Evolutionary conservation across 2,797 vertebrate species (phyloP).

Genomic region (Spondyliosoma cantharus): DNA sequence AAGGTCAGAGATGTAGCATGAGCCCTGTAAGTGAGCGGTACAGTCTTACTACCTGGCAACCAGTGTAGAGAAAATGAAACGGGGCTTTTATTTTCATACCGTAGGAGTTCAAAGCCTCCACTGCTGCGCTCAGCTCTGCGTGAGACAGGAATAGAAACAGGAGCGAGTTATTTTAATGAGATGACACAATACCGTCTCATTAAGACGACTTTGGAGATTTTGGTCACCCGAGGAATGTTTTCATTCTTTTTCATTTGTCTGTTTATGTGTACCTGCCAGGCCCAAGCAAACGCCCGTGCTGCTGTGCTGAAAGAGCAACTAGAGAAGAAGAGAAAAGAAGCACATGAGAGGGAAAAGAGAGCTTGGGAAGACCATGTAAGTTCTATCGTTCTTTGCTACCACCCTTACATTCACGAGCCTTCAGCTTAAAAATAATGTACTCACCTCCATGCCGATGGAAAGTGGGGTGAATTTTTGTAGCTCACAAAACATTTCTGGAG

Average conservation of each 20-base stretch:
- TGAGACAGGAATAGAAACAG: not conserved
- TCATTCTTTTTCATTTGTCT: not conserved
- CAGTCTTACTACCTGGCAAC: constrained; percentile 7
- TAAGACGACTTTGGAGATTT: not conserved
- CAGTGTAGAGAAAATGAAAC: not conserved
- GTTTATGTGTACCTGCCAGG: constrained; percentile 78
- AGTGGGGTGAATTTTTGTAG: no score
- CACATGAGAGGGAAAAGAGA: constrained; percentile 91
- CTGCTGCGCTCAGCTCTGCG: not conserved
- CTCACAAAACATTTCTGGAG: no score
- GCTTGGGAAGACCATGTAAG: constrained; percentile 96
- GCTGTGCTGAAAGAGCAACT: constrained; percentile 94
- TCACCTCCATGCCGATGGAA: no score
- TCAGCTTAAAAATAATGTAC: no score
- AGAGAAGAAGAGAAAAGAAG: constrained; percentile 93
- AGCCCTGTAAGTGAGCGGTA: not conserved
- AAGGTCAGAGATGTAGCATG: not conserved
- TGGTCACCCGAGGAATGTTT: not conserved
- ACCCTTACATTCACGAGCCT: not conserved
- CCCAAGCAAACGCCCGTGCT: constrained; percentile 91
- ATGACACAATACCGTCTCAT: not conserved
- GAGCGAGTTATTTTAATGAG: not conserved
- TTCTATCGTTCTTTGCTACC: not conserved
- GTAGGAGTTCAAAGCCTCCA: not conserved
- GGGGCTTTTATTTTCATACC: not conserved